Evolutionary conservation across 2,113 vertebrate species (phyloP), one percentile per base, ranked within the genome.

Genomic region (Salminus brasiliensis): DNA sequence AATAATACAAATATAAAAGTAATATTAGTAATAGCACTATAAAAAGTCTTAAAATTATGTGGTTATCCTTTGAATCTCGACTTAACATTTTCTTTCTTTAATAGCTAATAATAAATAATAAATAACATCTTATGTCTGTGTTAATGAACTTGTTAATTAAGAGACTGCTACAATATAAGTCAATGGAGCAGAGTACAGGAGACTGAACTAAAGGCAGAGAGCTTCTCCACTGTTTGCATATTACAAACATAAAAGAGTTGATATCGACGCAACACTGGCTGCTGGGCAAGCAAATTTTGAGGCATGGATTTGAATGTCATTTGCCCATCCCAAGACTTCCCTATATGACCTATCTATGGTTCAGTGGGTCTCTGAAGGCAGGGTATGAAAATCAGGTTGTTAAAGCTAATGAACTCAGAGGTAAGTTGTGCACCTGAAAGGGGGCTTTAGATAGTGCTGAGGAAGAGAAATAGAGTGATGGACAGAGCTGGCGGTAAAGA

Each of bases 231-330:
- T 2, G 75, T 94, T 94, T 94, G 93, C 92, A 93, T 93, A 91
- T 74, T 81, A 88, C 88, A 83, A 88, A 89, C 88, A 93, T 93
- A 85, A 92, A 90, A 91, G 88, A 89, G 89, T 88, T 90, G 87
- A 92, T 92, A 92, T 90, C 82, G 86, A 80, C 85, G 82, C 82
- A 23, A 12, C 72, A 85, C 80, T 81, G 86, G 88, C 89, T 84
- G 87, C 88, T 77, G 83, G 78, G 69, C 87, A 94, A 82, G 76
- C 93, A 94, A 94, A 94, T 93, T 84, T 82, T 91, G 92, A 88
- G 92, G 92, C 65, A 72, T 83, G 62, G 80, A 94, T 94, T 94
- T 94, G 93, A 94, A 94, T 94, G 88, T 85, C 55, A 93, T 94
- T 94, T 93, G 91, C 89, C 81, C 88, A 81, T 79, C 82, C 89